Evolutionary conservation across 23 tunicate genomes (phyloP), one percentile per base, ranked within the genome.

Genomic region (Halocynthia aurantium): DNA sequence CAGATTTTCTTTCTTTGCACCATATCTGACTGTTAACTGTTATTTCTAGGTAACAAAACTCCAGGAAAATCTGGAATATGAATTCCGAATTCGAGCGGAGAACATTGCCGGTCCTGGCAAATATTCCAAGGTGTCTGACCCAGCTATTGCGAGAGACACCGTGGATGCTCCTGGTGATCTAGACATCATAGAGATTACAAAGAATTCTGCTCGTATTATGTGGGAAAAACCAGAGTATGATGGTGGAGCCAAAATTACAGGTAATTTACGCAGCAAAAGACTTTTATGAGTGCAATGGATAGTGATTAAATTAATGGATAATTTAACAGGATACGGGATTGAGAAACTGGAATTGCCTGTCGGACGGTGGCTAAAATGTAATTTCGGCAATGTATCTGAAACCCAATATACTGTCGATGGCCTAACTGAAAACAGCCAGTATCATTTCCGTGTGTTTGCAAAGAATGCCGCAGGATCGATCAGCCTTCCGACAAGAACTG

Each of bases 71-170:
- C 81, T 84, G 4, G 91, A 94, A 52, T 94, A 94, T 77, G 91
- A 84, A 68, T 94, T 88, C 76, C 86, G 99, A 19, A 87, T 94
- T 20, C 64, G 54, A n/a, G 99, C 99, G 10, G 91, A 84, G 70
- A 94, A 94, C 77, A 81, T 81, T 6, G 99, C 99, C 52, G 99
- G 99, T 19, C 9, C 67, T 17, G 99, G 99, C 60, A 84, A 76
- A 50, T n/a, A 57, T 17, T 84, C 91, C 78, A 84, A 85, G 68
- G 62, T 94, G 6, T 94, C 99, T 7, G 88, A 89, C 56, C 56
- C 87, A 50, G 94, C 77, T 6, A 19, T 76, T n/a, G 84, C 99
- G 18, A 86, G 89, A 6, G 99, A 94, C 69, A 73, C 80, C 6
- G 87, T 88, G 5, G 99, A 86, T 60, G 74, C 82, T 17, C 86